A percentile compares a stretch with the other conserved stretches of the same genome.
phyloP scores from a whole-genome alignment of 1,140 invertebrate species.

The Liolophura sinensis region DNA sequence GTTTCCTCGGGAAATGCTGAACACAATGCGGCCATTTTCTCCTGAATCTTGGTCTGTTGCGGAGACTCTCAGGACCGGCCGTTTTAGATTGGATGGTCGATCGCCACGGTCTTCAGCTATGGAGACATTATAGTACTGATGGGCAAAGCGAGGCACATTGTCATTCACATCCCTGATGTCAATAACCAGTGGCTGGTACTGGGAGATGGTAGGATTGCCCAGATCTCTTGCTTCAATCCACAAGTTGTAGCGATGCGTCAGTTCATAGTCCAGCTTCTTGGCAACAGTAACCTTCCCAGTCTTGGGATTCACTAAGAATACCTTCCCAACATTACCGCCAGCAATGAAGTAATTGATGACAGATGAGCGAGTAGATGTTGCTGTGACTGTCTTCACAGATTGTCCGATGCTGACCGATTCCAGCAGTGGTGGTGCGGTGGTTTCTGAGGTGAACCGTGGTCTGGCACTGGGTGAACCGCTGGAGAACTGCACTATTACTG shows the following conservation, averaged over 20 bases:
- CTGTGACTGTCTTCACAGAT: constrained; percentile 54
- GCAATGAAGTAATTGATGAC: constrained; percentile 75
- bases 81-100: background rate
- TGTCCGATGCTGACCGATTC: constrained; percentile 69
- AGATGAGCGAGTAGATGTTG: constrained; percentile 69
- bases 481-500: constrained; percentile 7
- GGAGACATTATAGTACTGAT: constrained; percentile 79
- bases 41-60: constrained; percentile 72
- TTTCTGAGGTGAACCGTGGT: constrained; percentile 65
- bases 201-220: constrained; percentile 24
- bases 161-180: constrained; percentile 68
- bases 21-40: constrained; percentile 80
- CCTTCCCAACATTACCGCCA: constrained; percentile 86
- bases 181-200: constrained; percentile 34
- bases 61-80: constrained; percentile 7
- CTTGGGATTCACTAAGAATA: constrained; percentile 76
- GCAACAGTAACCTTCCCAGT: constrained; percentile 78
- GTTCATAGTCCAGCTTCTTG: constrained; percentile 87
- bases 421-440: too few relatives aligned
- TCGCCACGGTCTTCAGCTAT: constrained; percentile 68
- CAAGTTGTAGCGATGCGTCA: constrained; percentile 79
- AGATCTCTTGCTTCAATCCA: constrained; percentile 90
- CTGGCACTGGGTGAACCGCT: constrained; percentile 60
- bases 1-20: constrained; percentile 70
- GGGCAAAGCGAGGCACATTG: constrained; percentile 86